Evolutionary conservation across 2,888 invertebrate species (phyloP), one percentile per base, ranked within the genome.

Genomic region (Epistrophe eligans): DNA sequence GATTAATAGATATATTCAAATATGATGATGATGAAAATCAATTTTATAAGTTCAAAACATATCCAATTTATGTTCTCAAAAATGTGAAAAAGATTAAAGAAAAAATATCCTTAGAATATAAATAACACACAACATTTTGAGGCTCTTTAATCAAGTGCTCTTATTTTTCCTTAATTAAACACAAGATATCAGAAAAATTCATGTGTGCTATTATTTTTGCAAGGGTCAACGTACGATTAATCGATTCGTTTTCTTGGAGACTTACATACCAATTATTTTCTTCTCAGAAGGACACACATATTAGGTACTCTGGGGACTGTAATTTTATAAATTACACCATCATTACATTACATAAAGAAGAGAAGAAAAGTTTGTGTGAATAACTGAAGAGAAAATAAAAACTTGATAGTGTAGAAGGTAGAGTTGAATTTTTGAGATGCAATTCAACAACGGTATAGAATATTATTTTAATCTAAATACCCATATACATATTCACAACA

Each of bases 311-410:
- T n/a, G 4, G 43, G 62, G 62, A 43, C 2, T 43, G 24, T 62
- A 43, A 62, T 62, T 62, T 43, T 24, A 40, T 62, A 62, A 62
- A 62, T 62, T 40, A 62, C 62, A 62, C 62, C 15, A 38, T 62
- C 24, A 43, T 62, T 43, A 62, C 15, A 62, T 62, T 62, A 62
- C 24, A 62, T 43, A 15, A n/a, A n/a, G n/a, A n/a, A n/a, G n/a
- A n/a, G n/a, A n/a, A n/a, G 8, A 24, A 24, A 40, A 40, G 43
- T 17, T 35, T 24, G 4, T 4, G 19, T 24, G 43, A 62, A n/a
- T 40, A 3, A 13, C 40, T 40, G 19, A 19, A 13, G 38, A 40
- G 19, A 50, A 24, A 24, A 19, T 2, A 6, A 19, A 19, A 10
- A 50, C 19, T 0, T 50, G 48, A 19, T 50, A 50, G 19, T 50